Evolutionary conservation across 2,797 vertebrate species (phyloP).

Genomic region (Gobio occitaniae): DNA sequence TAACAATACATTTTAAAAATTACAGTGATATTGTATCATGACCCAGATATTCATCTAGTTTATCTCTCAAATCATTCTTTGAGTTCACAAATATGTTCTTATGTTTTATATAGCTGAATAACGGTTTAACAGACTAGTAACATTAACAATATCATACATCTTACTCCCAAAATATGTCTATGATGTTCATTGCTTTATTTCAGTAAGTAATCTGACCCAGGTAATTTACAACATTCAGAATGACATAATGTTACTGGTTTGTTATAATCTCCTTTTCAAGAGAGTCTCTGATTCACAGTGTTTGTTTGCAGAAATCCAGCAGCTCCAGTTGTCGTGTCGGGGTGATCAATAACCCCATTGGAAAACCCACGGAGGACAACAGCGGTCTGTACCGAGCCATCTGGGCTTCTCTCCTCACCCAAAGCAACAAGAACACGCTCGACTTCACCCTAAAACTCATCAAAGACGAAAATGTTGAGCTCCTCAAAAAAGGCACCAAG

Average conservation of each 20-base stretch:
- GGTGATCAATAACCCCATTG: constrained; percentile 89
- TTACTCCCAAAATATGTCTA: not conserved
- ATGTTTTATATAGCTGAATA: not conserved
- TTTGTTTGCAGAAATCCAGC: constrained; percentile 82
- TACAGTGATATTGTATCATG: not conserved
- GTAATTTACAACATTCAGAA: not conserved
- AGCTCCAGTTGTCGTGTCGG: constrained; percentile 85
- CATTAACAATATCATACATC: not conserved
- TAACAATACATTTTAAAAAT: not conserved
- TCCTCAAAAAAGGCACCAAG: constrained; percentile 86
- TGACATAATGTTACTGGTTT: not conserved
- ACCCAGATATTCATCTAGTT: not conserved
- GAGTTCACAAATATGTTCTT: not conserved
- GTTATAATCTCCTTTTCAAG: not conserved
- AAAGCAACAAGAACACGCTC: constrained; percentile 83
- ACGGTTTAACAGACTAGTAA: not conserved
- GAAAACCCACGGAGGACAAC: constrained; percentile 87
- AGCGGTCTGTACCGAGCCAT: constrained; percentile 88
- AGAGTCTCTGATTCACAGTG: constrained; percentile 13
- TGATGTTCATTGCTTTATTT: not conserved
- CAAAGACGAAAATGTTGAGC: constrained; percentile 85
- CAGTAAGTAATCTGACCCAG: not conserved
- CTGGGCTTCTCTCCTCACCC: constrained; percentile 90
- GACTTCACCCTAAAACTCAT: constrained; percentile 86
- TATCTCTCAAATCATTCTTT: not conserved